Conservation (phyloP, 2,113 vertebrate genomes). For the Sander vitreus region DNA sequence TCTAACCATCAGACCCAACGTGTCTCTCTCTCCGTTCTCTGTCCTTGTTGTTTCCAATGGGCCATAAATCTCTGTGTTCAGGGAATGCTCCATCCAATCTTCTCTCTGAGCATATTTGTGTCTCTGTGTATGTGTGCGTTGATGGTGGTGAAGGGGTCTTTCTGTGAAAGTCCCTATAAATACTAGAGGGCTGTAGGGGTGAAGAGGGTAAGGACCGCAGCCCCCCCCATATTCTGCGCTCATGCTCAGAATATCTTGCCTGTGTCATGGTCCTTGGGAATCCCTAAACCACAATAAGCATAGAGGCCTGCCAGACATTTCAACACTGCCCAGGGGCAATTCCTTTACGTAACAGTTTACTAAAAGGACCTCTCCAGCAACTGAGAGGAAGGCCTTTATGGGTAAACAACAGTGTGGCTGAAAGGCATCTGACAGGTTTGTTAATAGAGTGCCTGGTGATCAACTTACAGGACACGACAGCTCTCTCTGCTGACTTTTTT, state of each 20-base stretch:
- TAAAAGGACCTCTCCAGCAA: slow-evolving; percentile 27
- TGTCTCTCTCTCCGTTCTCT: slow-evolving; percentile 47
- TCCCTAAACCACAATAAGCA: slow-evolving; percentile 56
- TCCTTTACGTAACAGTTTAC: slow-evolving; percentile 61
- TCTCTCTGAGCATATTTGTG: slow-evolving; percentile 52
- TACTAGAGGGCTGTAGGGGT: slow-evolving; percentile 57
- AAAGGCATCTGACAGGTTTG: slow-evolving; percentile 30
- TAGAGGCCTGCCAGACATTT: slow-evolving; percentile 41
- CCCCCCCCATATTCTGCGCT: background rate
- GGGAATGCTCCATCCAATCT: slow-evolving; percentile 60
- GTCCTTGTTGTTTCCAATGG: slow-evolving; percentile 58
- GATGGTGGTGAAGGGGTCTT: slow-evolving; percentile 60
- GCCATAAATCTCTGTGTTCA: slow-evolving; percentile 70
- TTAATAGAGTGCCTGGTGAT: slow-evolving; percentile 22
- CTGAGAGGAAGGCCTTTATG: slow-evolving; percentile 12
- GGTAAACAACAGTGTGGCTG: slow-evolving; percentile 38
- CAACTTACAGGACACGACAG: slow-evolving; percentile 79
- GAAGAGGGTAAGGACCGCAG: slow-evolving; percentile 37
- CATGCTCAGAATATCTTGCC: slow-evolving; percentile 57
- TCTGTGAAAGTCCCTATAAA: slow-evolving; percentile 72
- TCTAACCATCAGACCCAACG: slow-evolving; percentile 59
- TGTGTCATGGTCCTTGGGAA: slow-evolving; percentile 52
- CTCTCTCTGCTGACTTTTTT: slow-evolving; percentile 81
- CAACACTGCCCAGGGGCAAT: slow-evolving; percentile 25
- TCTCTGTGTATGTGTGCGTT: slow-evolving; percentile 50